These are phyloP conservation scores for Phaedon cochleariae DNA, from an alignment of 2,888 invertebrate species.

Conservation along the genomic window DNA sequence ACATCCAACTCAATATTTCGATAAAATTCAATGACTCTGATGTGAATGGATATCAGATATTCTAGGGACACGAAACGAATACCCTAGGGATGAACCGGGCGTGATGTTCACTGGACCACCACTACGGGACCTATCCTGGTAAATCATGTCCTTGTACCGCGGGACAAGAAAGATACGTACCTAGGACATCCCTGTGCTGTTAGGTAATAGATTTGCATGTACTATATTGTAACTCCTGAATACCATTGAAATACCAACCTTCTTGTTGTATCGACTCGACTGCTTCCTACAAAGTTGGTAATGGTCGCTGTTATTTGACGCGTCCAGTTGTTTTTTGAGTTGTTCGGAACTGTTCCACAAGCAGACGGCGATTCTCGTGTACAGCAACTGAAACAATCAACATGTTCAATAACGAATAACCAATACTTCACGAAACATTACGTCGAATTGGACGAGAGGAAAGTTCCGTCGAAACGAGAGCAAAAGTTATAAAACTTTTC, in stretches of 20 bases:
- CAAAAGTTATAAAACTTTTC: neutral
- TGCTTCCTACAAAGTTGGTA: constrained; percentile 59
- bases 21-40: too few species aligned
- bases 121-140: too few species aligned
- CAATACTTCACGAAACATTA: constrained; percentile 4
- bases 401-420: constrained; percentile 2
- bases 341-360: constrained; percentile 82
- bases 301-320: constrained; percentile 49
- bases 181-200: too few species aligned
- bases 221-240: neutral
- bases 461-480: neutral
- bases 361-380: constrained; percentile 84
- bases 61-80: too few species aligned
- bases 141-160: too few species aligned
- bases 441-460: constrained; percentile 1
- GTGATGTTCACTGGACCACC: too few species aligned
- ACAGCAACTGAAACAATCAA: constrained; percentile 69
- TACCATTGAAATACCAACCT: constrained; percentile 50
- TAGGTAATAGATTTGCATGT: too few species aligned
- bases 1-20: too few species aligned
- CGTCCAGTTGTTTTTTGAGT: constrained; percentile 65
- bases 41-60: too few species aligned
- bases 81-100: too few species aligned
- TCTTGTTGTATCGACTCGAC: constrained; percentile 62
- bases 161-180: too few species aligned